These are phyloP conservation scores for Steromphala cineraria DNA, from an alignment of 2,888 invertebrate genomes.

Conservation along the genomic window DNA sequence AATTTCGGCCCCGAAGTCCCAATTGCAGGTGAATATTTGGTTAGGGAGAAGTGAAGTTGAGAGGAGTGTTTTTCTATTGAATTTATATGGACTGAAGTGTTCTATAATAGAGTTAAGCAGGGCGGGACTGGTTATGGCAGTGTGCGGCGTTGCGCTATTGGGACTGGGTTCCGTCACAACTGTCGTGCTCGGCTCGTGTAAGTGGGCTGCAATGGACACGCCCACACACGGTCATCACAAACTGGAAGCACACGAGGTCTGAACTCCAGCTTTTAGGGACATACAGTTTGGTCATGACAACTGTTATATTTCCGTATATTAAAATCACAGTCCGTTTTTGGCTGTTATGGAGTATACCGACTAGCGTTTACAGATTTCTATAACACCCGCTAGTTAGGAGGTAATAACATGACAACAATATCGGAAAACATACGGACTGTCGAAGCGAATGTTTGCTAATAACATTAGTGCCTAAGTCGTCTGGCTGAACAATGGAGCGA, in stretches of 20 bases:
- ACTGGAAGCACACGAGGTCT: too few relatives aligned
- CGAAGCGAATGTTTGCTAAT: slow-evolving; percentile 16
- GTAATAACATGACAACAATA: slow-evolving; percentile 1
- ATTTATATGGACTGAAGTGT: slow-evolving; percentile 58
- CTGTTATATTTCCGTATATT: too few relatives aligned
- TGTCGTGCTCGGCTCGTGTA: slow-evolving; percentile 12
- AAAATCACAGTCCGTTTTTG: too few relatives aligned
- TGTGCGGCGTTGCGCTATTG: slow-evolving; percentile 48
- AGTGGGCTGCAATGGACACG: neutral
- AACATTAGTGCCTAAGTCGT: neutral
- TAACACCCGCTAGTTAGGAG: too few relatives aligned
- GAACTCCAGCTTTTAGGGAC: too few relatives aligned
- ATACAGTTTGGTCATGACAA: too few relatives aligned
- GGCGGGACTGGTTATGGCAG: slow-evolving; percentile 46
- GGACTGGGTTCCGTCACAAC: slow-evolving; percentile 54
- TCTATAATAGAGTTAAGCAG: slow-evolving; percentile 53
- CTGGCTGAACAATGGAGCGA: slow-evolving; percentile 7
- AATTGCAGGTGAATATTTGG: slow-evolving; percentile 61
- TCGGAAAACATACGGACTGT: slow-evolving; percentile 3
- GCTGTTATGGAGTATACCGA: too few relatives aligned
- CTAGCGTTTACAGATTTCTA: too few relatives aligned
- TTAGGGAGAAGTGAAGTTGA: slow-evolving; percentile 52
- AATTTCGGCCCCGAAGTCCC: slow-evolving; percentile 57
- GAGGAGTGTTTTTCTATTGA: slow-evolving; percentile 63
- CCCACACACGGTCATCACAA: too few relatives aligned